Base-by-base conservation (phyloP, 1,140 invertebrate species). In the Helicoverpa zea region DNA sequence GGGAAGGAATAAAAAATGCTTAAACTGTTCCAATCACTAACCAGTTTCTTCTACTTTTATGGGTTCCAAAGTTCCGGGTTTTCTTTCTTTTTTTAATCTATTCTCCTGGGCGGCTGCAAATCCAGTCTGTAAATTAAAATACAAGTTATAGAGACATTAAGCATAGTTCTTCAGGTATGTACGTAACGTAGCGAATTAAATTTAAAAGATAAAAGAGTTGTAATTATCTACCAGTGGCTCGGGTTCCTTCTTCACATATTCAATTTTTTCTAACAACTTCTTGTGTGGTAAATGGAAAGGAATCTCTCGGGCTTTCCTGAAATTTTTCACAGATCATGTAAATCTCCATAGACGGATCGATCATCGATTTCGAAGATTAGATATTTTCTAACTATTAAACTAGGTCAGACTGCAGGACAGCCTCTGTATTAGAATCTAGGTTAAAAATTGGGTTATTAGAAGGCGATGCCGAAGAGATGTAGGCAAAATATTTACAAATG, bases 251-350 rank as follows among this genome's bases (percentile, higher is more conserved):
- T 93, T 92, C 23, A 95, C 95, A 76, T 90, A 91, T 78, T 96
- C 95, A 79, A 96, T 96, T 87, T 95, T 96, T 64, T 96, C 95
- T 43, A 96, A 84, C 18, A 96, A 85, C 81, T 95, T 96, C 61
- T 94, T 96, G 81, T 96, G 96, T 0, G 96, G 96, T 76, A 95
- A 87, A 83, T 96, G 96, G 85, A 96, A 96, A 2, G 96, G 94
- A 52, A 96, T 94, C 56, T 95, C 94, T 70, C 91, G 85, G 5
- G 90, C 80, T 79, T 92, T 92, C 78, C 95, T 96, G 84, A 68
- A 95, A 95, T 52, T 14, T 29, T 47, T 7, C 10, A 9, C 3
- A 23, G 35, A 43, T 43, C 5, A 43, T 43, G 9, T 43, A 43
- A 5, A 43, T 43, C 35, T 43, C 5, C 35, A 9, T 43, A 43